Conservation (phyloP, 2,888 invertebrate genomes). For the Leptopilina drosophilae region DNA sequence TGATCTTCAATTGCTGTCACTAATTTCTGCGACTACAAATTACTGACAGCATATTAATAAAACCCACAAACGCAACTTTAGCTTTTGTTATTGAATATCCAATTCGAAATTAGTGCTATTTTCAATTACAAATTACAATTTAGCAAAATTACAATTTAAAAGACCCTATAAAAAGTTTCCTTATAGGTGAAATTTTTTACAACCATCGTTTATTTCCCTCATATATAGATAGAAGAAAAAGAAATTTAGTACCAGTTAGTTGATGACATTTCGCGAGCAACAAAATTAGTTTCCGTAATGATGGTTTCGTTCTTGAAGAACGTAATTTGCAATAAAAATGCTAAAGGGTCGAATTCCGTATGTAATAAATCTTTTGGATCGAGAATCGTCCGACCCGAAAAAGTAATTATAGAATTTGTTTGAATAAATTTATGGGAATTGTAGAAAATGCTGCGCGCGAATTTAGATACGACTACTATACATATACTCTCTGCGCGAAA, state of each 20-base stretch:
- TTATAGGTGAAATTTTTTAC: background rate
- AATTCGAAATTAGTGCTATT: background rate
- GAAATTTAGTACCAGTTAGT: conserved; percentile 8
- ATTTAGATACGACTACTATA: conserved; percentile 63
- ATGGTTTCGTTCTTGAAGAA: conserved; percentile 2
- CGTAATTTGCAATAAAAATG: conserved; percentile 32
- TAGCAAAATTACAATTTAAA: too few relatives aligned
- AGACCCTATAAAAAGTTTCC: conserved; percentile 9
- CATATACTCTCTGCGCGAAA: conserved; percentile 46
- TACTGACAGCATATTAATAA: too few relatives aligned
- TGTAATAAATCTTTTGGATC: conserved; percentile 64
- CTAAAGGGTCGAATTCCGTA: conserved; percentile 28
- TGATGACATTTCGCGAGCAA: conserved; percentile 18
- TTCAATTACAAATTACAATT: conserved; percentile 5
- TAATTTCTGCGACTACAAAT: too few relatives aligned
- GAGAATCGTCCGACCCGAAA: conserved; percentile 60
- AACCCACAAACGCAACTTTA: too few relatives aligned
- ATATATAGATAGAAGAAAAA: background rate
- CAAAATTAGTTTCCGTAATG: conserved; percentile 34
- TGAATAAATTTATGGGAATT: conserved; percentile 73
- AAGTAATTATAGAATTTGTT: conserved; percentile 76
- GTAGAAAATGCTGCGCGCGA: conserved; percentile 62
- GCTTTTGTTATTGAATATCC: too few relatives aligned
- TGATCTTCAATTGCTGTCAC: too few relatives aligned
- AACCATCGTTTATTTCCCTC: background rate